Percentiles rank a stretch among this genome's conserved stretches.
These are phyloP conservation scores for Napeogenes sylphis DNA, from an alignment of 2,888 invertebrate genomes.

Conservation along the genomic window DNA sequence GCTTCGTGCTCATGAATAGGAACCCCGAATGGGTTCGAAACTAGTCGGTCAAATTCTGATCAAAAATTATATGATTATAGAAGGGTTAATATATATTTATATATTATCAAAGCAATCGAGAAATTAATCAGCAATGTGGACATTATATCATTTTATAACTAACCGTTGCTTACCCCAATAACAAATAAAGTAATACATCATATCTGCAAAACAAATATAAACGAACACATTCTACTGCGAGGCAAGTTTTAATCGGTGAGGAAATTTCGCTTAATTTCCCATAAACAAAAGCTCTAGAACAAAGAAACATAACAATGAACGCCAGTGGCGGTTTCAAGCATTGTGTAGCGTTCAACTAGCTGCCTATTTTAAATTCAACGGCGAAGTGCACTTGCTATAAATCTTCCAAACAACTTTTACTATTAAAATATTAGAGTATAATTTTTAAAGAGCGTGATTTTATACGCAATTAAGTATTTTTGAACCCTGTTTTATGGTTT, in stretches of 20 bases:
- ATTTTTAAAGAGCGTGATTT: not conserved
- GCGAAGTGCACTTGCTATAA: slow-evolving; percentile 13
- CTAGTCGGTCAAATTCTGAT: too few relatives aligned
- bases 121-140: too few relatives aligned
- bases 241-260: slow-evolving; percentile 24
- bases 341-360: slow-evolving; percentile 25
- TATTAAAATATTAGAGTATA: slow-evolving; percentile 14
- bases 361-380: slow-evolving; percentile 21
- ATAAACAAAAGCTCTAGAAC: slow-evolving; percentile 27
- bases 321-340: slow-evolving; percentile 23
- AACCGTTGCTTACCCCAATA: not conserved
- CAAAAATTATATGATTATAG: too few relatives aligned
- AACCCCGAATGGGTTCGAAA: too few relatives aligned
- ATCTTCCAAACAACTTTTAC: slow-evolving; percentile 15
- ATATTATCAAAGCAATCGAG: too few relatives aligned
- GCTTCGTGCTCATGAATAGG: too few relatives aligned
- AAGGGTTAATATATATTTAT: too few relatives aligned
- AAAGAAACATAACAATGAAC: slow-evolving; percentile 28
- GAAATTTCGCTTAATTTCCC: slow-evolving; percentile 29
- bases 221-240: slow-evolving; percentile 2
- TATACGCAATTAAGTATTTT: not conserved
- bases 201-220: slow-evolving; percentile 3
- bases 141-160: not conserved
- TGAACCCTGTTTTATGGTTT: too few relatives aligned
- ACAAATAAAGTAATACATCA: not conserved